Evolutionary conservation across 1,140 invertebrate species (phyloP), one percentile per base, ranked within the genome.

Genomic region (Ceratina calcarata): DNA sequence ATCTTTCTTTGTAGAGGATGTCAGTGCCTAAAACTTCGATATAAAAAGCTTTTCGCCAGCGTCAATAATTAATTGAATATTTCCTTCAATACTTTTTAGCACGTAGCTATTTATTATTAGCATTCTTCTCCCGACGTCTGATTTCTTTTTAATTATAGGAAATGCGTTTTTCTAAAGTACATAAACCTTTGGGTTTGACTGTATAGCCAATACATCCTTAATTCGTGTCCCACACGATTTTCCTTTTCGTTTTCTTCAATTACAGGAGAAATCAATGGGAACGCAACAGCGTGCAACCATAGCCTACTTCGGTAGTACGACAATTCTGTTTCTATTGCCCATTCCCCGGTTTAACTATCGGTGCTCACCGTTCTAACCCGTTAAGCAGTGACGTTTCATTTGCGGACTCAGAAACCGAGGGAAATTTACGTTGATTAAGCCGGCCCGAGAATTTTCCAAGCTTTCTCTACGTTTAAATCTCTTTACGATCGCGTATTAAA

Each of bases 221-320:
- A 45, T 10, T 45, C 6, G 37, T 45, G 37, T 45, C 37, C 24
- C 61, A 37, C 61, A 6, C 24, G 27, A 64, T 32, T 64, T 64
- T 64, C 61, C 61, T 8, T 64, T 64, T 64, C 61, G 27, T 64
- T 62, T 64, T 32, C 24, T 27, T 37, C 13, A 18, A n/a, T 64
- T 8, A 15, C 27, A 60, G 27, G 27, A 64, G 61, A 64, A 32
- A 64, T 24, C 58, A 60, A 20, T 8, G 18, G 20, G 58, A 10
- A 24, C 6, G 10, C 20, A 60, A 10, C 58, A 22, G 18, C 58
- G 20, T 60, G 58, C 24, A 22, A 60, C 58, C 58, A 22, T 60
- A 60, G 58, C 58, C 58, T 60, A 60, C 20, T 60, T 60, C 20
- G 53, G 15, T 18, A 55, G 20, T 22, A 60, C 58, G 20, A 60